Conservation (phyloP, 2,888 invertebrate genomes). For the Julus scanicus region DNA sequence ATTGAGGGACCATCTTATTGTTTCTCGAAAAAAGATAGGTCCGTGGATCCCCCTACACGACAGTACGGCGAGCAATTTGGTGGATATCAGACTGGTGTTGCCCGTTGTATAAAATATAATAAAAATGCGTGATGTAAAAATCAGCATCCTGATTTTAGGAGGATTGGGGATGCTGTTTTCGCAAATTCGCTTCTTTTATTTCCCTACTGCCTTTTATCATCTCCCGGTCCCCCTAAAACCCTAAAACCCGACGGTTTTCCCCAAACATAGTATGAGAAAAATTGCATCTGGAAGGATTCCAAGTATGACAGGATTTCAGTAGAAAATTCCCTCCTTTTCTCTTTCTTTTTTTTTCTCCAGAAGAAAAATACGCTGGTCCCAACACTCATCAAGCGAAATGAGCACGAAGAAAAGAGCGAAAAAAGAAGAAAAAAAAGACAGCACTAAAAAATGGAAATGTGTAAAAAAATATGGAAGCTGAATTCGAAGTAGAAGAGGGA, state of each 20-base stretch:
- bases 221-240: neutral
- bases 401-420: constrained; percentile 9
- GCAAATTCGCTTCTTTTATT: constrained; percentile 42
- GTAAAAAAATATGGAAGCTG: constrained; percentile 34
- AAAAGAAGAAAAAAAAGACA: neutral
- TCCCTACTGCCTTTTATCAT: constrained; percentile 9
- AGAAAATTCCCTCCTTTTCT: constrained; percentile 31
- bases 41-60: neutral
- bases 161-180: constrained; percentile 35
- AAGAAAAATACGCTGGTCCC: neutral
- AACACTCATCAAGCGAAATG: constrained; percentile 21
- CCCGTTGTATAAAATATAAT: constrained; percentile 12
- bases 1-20: neutral
- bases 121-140: neutral
- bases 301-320: constrained; percentile 28
- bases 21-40: neutral
- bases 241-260: neutral
- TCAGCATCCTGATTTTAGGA: constrained; percentile 38
- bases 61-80: neutral
- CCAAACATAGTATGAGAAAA: neutral
- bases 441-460: constrained; percentile 16
- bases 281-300: constrained; percentile 42
- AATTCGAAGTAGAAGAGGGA: neutral
- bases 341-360: neutral
- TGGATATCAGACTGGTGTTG: constrained; percentile 30